phyloP scores from a whole-genome alignment of 2,888 invertebrate genomes.

The Electrophaes corylata region DNA sequence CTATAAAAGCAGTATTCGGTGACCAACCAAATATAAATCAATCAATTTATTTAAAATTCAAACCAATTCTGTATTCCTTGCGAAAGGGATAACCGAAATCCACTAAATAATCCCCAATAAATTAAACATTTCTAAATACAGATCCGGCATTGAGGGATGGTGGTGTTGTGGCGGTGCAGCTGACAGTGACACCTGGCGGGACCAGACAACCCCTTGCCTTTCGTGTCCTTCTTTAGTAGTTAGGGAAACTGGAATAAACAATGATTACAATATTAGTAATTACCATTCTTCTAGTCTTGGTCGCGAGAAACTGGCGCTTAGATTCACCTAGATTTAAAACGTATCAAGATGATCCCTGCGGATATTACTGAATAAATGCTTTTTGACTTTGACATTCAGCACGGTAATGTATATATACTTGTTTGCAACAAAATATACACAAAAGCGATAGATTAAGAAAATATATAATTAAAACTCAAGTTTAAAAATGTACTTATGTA shows the following conservation, averaged over 20 bases:
- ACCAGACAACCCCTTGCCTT: conserved; percentile 12
- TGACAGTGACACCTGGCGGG: conserved; percentile 28
- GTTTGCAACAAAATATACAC: too few species aligned
- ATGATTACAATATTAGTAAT: too few species aligned
- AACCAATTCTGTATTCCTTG: conserved; percentile 1
- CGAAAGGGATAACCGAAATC: conserved; percentile 8
- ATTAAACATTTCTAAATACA: conserved; percentile 28
- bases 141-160: conserved; percentile 29
- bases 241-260: conserved; percentile 22
- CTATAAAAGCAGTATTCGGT: background rate
- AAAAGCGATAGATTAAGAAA: too few species aligned
- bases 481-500: too few species aligned
- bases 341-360: too few species aligned
- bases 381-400: too few species aligned
- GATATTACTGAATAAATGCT: too few species aligned
- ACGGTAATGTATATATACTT: too few species aligned
- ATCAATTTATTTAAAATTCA: background rate
- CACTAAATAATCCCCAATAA: conserved; percentile 27
- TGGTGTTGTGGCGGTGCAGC: conserved; percentile 23
- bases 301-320: too few species aligned
- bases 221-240: background rate
- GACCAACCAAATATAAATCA: background rate
- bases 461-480: too few species aligned
- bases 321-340: too few species aligned
- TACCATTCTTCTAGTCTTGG: too few species aligned